phyloP scores from a whole-genome alignment of 2,797 vertebrate genomes.

The Trichosurus vulpecula region DNA sequence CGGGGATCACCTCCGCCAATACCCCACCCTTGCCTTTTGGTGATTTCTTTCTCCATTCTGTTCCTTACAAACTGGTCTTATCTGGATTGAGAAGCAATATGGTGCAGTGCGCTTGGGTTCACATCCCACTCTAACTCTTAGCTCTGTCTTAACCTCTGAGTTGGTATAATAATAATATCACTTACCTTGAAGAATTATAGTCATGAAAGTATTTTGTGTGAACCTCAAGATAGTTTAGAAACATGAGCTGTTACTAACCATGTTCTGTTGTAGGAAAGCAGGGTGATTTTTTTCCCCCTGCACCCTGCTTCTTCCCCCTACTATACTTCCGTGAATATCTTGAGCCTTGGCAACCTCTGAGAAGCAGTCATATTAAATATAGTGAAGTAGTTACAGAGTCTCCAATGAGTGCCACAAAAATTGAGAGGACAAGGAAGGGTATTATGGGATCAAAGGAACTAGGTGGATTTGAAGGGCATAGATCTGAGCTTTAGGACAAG shows the following conservation, averaged over 20 bases:
- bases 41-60: too few species aligned
- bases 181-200: background rate
- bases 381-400: background rate
- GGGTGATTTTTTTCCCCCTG: background rate
- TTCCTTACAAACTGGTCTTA: background rate
- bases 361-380: background rate
- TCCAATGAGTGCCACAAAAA: background rate
- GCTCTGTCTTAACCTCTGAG: background rate
- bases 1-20: too few species aligned
- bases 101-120: background rate
- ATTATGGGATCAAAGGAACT: background rate
- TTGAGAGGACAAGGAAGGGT: background rate
- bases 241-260: background rate
- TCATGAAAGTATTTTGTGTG: background rate
- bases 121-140: background rate
- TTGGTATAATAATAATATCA: background rate
- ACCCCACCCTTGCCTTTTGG: too few species aligned
- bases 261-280: background rate
- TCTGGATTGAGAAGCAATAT: background rate
- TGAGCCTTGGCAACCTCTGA: background rate
- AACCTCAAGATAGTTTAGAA: background rate
- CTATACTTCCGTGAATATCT: background rate
- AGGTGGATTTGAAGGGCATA: background rate
- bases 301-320: background rate
- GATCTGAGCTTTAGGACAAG: background rate